Percentiles rank a stretch among this genome's conserved stretches.
Conservation (phyloP, 2,113 vertebrate genomes). For the Ginglymostoma cirratum region DNA sequence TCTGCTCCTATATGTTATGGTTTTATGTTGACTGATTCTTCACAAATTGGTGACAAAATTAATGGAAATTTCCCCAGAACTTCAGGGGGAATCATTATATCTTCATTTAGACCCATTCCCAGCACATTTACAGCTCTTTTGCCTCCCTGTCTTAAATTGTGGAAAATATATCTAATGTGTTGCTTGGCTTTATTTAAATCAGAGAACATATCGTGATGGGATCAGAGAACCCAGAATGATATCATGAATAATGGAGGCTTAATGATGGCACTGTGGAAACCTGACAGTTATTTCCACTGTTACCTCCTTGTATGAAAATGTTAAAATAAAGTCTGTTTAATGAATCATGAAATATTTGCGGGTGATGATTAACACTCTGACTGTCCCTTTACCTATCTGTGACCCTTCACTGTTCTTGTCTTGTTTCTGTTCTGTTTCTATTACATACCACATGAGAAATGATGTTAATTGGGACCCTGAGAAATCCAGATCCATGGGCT, state of each 20-base stretch:
- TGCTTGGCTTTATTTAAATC: background rate
- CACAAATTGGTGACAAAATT: background rate
- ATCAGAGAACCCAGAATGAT: background rate
- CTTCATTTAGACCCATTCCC: background rate
- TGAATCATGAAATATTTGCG: constrained; percentile 4
- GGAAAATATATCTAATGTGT: background rate
- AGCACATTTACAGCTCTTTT: background rate
- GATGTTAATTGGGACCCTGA: constrained; percentile 71
- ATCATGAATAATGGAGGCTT: background rate
- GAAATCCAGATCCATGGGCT: constrained; percentile 62
- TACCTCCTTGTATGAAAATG: background rate
- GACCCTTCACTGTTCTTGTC: background rate
- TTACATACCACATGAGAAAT: constrained; percentile 41
- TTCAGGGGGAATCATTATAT: background rate
- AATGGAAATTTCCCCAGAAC: background rate
- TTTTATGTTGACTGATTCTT: background rate
- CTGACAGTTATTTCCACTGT: background rate
- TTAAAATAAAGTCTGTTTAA: background rate
- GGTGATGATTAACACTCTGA: constrained; percentile 13
- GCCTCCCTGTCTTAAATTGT: background rate
- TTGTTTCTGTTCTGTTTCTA: background rate
- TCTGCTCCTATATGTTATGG: background rate
- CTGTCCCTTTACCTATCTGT: constrained; percentile 1
- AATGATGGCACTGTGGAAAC: background rate
- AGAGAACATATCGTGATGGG: background rate